phyloP scores from a whole-genome alignment of 2,888 invertebrate genomes.

The Stegana nigrithorax region DNA sequence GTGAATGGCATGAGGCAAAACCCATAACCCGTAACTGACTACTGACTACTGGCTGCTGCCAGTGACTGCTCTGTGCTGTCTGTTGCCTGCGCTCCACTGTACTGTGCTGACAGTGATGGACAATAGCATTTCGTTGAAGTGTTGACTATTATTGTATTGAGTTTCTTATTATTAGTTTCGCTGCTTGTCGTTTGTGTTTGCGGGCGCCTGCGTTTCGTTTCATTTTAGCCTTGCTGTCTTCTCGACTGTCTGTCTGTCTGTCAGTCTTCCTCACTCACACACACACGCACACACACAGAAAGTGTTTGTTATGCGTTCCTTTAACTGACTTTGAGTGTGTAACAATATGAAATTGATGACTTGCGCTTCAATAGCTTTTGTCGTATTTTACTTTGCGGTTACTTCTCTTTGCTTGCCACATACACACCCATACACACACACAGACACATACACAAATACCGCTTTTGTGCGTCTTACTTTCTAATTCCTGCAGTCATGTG shows the following conservation, averaged over 20 bases:
- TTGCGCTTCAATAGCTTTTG: constrained; percentile 47
- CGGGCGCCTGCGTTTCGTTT: background rate
- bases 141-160: constrained; percentile 38
- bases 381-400: constrained; percentile 34
- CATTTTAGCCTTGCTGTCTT: constrained; percentile 3
- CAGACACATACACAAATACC: too few species aligned
- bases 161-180: constrained; percentile 42
- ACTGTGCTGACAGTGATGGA: constrained; percentile 57
- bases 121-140: constrained; percentile 57
- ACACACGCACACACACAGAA: too few species aligned
- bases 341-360: constrained; percentile 62
- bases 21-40: too few species aligned
- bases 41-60: constrained; percentile 39
- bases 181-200: background rate
- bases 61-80: too few species aligned
- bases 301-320: too few species aligned
- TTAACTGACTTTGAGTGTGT: constrained; percentile 52
- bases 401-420: background rate
- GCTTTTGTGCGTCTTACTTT: too few species aligned
- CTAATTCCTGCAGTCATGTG: constrained; percentile 35
- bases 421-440: constrained; percentile 23
- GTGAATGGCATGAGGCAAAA: constrained; percentile 5
- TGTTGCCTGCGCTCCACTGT: too few species aligned
- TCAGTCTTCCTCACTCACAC: too few species aligned
- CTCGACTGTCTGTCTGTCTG: background rate